Conservation (phyloP, 2,113 vertebrate genomes). For the Clinocottus analis region DNA sequence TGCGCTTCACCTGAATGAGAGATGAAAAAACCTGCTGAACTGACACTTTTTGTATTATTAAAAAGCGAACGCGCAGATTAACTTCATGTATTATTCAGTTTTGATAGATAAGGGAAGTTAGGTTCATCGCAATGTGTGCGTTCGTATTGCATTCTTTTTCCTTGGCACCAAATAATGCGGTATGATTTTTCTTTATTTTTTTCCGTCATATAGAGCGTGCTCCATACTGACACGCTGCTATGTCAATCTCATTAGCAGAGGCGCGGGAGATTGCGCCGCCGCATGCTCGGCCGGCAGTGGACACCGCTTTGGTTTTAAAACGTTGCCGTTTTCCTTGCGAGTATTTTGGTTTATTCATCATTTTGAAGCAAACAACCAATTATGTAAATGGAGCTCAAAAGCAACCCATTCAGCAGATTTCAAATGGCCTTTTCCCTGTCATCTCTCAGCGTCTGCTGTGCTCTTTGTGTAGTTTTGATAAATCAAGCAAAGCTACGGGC, state of each 20-base stretch:
- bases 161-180: conserved; percentile 35
- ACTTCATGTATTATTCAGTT: conserved; percentile 45
- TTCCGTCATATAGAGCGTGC: conserved; percentile 44
- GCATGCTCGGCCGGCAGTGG: conserved; percentile 64
- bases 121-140: conserved; percentile 9
- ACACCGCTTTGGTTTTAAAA: conserved; percentile 62
- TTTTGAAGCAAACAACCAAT: conserved; percentile 80
- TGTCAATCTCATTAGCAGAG: conserved; percentile 67
- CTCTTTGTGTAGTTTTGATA: conserved; percentile 76
- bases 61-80: conserved; percentile 19
- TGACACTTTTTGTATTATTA: conserved; percentile 10
- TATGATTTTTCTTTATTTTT: conserved; percentile 26
- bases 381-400: conserved; percentile 78
- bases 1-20: conserved; percentile 21
- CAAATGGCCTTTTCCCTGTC: conserved; percentile 65
- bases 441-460: conserved; percentile 61
- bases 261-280: conserved; percentile 44
- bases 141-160: conserved; percentile 35
- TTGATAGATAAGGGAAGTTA: neutral
- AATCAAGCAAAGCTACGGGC: conserved; percentile 73
- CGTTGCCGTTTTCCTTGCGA: conserved; percentile 63
- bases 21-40: conserved; percentile 16
- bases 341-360: conserved; percentile 78
- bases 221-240: conserved; percentile 55
- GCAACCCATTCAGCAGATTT: conserved; percentile 76